Conservation (phyloP, 2,888 invertebrate genomes). For the Noctua pronuba region DNA sequence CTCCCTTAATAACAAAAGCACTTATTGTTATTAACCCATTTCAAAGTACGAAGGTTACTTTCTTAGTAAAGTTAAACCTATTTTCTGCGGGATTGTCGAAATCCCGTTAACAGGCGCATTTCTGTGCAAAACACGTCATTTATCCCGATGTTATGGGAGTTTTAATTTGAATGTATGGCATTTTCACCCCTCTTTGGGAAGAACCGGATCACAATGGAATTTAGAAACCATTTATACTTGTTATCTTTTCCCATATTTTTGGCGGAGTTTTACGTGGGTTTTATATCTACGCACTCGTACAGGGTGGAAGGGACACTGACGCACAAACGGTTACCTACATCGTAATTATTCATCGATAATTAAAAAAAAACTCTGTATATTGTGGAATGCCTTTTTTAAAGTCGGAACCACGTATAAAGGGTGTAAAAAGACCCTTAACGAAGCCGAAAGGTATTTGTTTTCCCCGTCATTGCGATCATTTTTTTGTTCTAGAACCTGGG, state of each 20-base stretch:
- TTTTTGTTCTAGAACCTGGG: too few species aligned
- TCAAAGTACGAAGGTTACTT: neutral
- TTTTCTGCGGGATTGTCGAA: neutral
- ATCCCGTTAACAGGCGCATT: neutral
- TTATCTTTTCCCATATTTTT: conserved; percentile 1
- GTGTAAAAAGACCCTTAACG: too few species aligned
- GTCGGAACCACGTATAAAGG: too few species aligned
- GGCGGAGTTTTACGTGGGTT: neutral
- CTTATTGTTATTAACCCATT: conserved; percentile 11
- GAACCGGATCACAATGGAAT: conserved; percentile 4
- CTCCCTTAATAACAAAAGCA: neutral
- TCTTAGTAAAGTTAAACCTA: neutral
- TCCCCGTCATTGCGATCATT: too few species aligned
- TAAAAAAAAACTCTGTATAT: too few species aligned
- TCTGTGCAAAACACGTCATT: conserved; percentile 19
- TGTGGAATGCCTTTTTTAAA: too few species aligned
- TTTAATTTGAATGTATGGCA: conserved; percentile 40
- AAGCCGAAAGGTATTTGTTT: too few species aligned
- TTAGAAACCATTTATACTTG: conserved; percentile 28
- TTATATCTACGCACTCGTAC: neutral
- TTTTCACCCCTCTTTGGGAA: neutral
- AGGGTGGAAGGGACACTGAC: too few species aligned
- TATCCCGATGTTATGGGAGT: neutral
- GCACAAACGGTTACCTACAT: neutral
- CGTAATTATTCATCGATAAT: too few species aligned